Conservation (phyloP, 2,797 vertebrate genomes). For the Myripristis murdjan region DNA sequence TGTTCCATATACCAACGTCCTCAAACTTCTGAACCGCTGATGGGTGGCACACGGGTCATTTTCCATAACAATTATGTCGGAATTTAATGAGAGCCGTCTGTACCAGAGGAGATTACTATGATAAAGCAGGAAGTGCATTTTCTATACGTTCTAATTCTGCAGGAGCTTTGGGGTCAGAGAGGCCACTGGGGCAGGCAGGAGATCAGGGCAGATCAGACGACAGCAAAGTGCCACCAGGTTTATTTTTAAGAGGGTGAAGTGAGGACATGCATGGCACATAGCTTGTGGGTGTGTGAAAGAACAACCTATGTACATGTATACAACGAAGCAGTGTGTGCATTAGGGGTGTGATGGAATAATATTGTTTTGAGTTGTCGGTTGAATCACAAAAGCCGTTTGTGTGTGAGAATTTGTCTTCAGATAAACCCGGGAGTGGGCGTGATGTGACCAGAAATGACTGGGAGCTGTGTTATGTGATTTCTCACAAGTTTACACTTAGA, state of each 20-base stretch:
- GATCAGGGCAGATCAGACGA: not conserved
- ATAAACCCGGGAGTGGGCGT: not conserved
- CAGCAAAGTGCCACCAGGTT: not conserved
- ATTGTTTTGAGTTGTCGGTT: not conserved
- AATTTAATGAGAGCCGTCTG: constrained; percentile 37
- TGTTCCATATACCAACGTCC: too few species aligned
- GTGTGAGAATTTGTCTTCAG: not conserved
- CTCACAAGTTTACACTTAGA: too few species aligned
- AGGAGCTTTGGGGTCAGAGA: not conserved
- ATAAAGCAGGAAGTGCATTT: constrained; percentile 27
- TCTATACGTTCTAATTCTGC: constrained; percentile 27
- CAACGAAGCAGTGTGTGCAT: constrained; percentile 7
- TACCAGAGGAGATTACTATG: constrained; percentile 36
- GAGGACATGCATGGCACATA: not conserved
- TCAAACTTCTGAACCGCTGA: too few species aligned
- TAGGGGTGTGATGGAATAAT: not conserved
- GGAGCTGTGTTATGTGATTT: too few species aligned
- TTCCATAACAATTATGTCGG: not conserved
- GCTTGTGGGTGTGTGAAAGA: not conserved
- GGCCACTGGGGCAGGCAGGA: constrained; percentile 23
- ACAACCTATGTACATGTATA: not conserved
- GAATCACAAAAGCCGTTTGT: too few species aligned
- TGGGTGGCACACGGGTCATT: not conserved
- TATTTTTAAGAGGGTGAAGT: not conserved
- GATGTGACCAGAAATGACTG: not conserved